Conservation (phyloP, 1,140 invertebrate genomes). For the Cydia fagiglandana region DNA sequence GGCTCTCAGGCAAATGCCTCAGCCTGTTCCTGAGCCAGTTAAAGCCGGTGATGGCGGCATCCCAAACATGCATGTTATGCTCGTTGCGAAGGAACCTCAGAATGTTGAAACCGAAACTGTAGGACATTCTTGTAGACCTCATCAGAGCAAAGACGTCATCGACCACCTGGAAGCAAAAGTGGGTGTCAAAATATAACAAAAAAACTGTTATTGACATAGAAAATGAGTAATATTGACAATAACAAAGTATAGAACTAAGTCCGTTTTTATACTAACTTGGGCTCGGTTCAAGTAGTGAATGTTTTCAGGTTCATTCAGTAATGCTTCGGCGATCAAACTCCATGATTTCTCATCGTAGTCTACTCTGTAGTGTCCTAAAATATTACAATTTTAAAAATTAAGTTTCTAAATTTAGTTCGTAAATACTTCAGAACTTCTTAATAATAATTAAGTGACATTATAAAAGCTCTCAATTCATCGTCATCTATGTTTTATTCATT, state of each 20-base stretch:
- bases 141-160: slow-evolving; percentile 88
- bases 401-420: background rate
- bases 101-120: slow-evolving; percentile 79
- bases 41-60: slow-evolving; percentile 81
- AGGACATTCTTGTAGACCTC: slow-evolving; percentile 69
- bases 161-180: slow-evolving; percentile 78
- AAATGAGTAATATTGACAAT: background rate
- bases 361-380: slow-evolving; percentile 87
- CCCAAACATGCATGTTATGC: slow-evolving; percentile 83
- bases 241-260: background rate
- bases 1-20: slow-evolving; percentile 53
- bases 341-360: slow-evolving; percentile 86
- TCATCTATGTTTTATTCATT: background rate
- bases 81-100: slow-evolving; percentile 82
- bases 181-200: background rate
- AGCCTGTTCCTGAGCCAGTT: slow-evolving; percentile 76
- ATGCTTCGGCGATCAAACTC: slow-evolving; percentile 79
- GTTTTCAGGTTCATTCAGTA: slow-evolving; percentile 52
- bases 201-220: too few species aligned
- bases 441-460: too few species aligned
- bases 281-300: slow-evolving; percentile 68
- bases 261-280: slow-evolving; percentile 49
- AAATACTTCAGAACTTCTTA: too few species aligned
- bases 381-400: background rate
- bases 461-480: too few species aligned